phyloP scores from a whole-genome alignment of 2,888 invertebrate species.

The Tipula lateralis region DNA sequence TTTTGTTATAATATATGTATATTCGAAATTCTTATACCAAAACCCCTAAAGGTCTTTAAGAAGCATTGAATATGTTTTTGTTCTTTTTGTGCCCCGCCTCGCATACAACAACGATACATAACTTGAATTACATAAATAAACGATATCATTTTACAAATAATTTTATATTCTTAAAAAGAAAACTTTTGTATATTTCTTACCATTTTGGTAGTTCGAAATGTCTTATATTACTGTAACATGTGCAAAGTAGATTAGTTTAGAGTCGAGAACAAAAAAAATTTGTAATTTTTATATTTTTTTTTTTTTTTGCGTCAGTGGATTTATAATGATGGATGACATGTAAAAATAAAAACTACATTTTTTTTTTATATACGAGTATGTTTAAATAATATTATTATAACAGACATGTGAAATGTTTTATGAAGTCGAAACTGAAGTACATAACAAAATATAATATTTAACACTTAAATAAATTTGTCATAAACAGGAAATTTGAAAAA shows the following conservation, averaged over 20 bases:
- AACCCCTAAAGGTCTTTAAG: slow-evolving; percentile 5
- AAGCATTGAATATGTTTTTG: not conserved
- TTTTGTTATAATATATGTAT: not conserved
- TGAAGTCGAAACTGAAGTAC: not conserved
- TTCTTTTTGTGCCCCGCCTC: not conserved
- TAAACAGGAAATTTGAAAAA: slow-evolving; percentile 19
- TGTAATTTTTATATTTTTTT: not conserved
- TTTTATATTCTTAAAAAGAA: not conserved
- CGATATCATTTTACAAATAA: not conserved
- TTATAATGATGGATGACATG: slow-evolving; percentile 24
- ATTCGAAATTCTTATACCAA: not conserved
- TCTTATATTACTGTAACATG: slow-evolving; percentile 11
- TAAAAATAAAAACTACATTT: slow-evolving; percentile 19
- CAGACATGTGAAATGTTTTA: slow-evolving; percentile 24
- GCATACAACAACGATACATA: not conserved
- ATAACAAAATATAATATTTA: not conserved
- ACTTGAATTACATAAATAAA: not conserved
- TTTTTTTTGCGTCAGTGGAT: slow-evolving; percentile 19
- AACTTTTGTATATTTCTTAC: slow-evolving; percentile 11
- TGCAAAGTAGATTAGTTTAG: slow-evolving; percentile 24
- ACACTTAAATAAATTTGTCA: slow-evolving; percentile 24
- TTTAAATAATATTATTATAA: slow-evolving; percentile 19
- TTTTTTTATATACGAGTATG: not conserved
- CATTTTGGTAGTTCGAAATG: not conserved
- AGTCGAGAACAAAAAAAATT: not conserved